These are phyloP conservation scores for Hofmannophila pseudospretella DNA, from an alignment of 2,888 invertebrate species.

Conservation along the genomic window DNA sequence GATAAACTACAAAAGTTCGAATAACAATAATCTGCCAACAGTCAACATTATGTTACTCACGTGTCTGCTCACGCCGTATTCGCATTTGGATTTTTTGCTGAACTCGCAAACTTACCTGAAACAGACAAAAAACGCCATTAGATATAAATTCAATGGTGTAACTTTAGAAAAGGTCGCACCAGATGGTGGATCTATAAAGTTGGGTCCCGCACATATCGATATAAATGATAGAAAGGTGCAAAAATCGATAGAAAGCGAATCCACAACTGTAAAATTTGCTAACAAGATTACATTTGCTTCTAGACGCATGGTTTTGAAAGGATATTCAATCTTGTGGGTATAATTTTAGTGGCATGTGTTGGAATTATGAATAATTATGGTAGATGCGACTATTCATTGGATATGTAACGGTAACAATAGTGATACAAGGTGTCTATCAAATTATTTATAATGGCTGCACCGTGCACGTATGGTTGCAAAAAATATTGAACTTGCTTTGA, in stretches of 20 bases:
- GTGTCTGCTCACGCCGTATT: conserved; percentile 21
- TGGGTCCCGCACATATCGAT: conserved; percentile 27
- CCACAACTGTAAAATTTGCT: conserved; percentile 45
- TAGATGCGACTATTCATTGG: too few species aligned
- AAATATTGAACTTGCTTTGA: too few species aligned
- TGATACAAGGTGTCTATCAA: conserved; percentile 36
- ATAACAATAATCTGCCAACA: too few species aligned
- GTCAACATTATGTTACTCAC: conserved; percentile 27
- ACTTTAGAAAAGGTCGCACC: conserved; percentile 53
- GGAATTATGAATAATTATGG: conserved; percentile 14
- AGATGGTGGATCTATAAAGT: conserved; percentile 55
- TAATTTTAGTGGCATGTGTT: background rate
- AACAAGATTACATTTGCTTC: conserved; percentile 23
- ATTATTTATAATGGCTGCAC: conserved; percentile 20
- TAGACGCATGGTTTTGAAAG: conserved; percentile 4
- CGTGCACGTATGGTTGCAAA: conserved; percentile 32
- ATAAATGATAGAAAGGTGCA: conserved; percentile 50
- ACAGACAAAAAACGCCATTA: conserved; percentile 44
- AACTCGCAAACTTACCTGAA: conserved; percentile 56
- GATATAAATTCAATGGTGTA: conserved; percentile 43
- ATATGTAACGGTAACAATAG: conserved; percentile 41
- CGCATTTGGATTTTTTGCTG: conserved; percentile 30
- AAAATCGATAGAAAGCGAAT: conserved; percentile 51
- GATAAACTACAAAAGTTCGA: background rate
- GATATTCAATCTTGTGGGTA: conserved; percentile 22